These are phyloP conservation scores for Echinops telfairi DNA, from an alignment of 2,113 vertebrate genomes.

Conservation along the genomic window DNA sequence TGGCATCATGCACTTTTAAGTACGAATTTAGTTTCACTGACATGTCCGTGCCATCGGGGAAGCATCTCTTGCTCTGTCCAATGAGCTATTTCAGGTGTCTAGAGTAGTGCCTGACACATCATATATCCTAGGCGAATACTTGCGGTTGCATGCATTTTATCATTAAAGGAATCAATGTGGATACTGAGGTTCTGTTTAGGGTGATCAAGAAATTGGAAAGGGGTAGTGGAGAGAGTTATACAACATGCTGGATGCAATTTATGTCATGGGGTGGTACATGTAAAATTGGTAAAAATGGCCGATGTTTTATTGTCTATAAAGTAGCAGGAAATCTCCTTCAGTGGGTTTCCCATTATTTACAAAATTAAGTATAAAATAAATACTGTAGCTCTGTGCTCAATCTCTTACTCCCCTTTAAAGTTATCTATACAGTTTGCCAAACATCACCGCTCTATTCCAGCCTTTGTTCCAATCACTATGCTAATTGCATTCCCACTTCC, in stretches of 20 bases:
- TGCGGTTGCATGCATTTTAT: fast-evolving
- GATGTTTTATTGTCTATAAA: background rate
- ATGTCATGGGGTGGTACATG: background rate
- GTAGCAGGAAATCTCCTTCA: background rate
- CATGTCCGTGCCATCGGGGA: fast-evolving
- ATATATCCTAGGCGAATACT: fast-evolving
- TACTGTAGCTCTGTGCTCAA: fast-evolving
- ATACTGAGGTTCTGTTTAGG: background rate
- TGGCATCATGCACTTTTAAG: fast-evolving
- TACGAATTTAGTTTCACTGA: fast-evolving
- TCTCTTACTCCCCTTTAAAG: background rate
- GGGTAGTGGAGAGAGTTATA: background rate
- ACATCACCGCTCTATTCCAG: background rate
- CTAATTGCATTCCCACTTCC: fast-evolving
- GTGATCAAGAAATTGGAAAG: background rate
- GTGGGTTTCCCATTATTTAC: background rate
- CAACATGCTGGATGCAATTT: background rate
- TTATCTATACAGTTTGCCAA: background rate
- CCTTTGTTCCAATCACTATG: background rate
- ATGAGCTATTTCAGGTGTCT: background rate
- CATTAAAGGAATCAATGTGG: background rate
- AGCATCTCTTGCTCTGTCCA: no score
- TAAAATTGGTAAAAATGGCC: background rate
- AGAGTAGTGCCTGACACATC: background rate
- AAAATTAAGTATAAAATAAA: no score